Evolutionary conservation across 2,113 vertebrate species (phyloP).

Genomic region (Trinectes maculatus): DNA sequence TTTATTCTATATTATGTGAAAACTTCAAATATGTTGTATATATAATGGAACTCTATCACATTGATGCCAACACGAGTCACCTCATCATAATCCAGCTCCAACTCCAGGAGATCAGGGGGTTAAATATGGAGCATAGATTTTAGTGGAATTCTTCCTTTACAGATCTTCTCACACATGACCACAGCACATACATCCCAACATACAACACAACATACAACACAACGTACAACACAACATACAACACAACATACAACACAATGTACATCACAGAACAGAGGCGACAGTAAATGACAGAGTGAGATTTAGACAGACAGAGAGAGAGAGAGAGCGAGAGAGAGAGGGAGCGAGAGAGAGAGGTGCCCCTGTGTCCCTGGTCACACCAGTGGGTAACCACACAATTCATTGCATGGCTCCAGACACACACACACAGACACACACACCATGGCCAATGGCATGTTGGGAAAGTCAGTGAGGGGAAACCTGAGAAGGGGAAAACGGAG

Average conservation of each 20-base stretch:
- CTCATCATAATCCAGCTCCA: no score
- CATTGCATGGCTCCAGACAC: constrained; percentile 64
- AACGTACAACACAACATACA: background rate
- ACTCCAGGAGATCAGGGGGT: no score
- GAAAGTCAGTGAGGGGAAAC: constrained; percentile 72
- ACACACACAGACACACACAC: constrained; percentile 36
- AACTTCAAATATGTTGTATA: no score
- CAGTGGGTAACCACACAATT: constrained; percentile 72
- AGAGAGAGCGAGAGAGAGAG: constrained; percentile 18
- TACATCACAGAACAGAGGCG: no score
- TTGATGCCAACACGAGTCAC: no score
- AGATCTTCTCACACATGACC: no score
- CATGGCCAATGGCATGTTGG: constrained; percentile 77
- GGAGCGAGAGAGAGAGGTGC: constrained; percentile 56
- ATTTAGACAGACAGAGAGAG: background rate
- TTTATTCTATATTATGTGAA: no score
- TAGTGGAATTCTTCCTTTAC: no score
- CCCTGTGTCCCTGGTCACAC: constrained; percentile 71
- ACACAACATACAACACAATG: background rate
- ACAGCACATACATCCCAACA: no score
- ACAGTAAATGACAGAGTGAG: background rate
- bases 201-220: no score
- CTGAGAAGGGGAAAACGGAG: constrained; percentile 71
- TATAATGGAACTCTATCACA: no score
- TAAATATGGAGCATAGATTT: no score